Base-by-base conservation (phyloP, 37 sponge, comb jelly and placozoan genomes). In the Theonella swinhoei region DNA sequence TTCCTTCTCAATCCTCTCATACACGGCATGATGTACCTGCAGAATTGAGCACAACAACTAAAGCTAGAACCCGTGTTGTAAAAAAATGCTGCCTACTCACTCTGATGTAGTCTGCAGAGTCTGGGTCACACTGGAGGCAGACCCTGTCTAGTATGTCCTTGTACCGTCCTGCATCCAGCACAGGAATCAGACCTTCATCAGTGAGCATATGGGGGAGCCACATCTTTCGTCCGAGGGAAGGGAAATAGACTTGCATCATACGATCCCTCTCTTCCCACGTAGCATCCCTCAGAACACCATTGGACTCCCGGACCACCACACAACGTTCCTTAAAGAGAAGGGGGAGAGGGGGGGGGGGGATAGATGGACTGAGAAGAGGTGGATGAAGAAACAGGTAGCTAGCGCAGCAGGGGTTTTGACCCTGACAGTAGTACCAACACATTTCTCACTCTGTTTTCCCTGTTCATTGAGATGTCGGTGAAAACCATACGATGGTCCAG, bases 191-290 rank as follows among this genome's bases (percentile, higher is more conserved):
- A 30, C 74, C 42, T 8, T 89, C 47, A 0, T 37, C 64, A 22
- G 47, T 34, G 37, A 95, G 84, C 80, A 95, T 75, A 17, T 36
- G 34, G 1, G 96, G 96, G 38, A 93, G 72, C 35, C 58, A 35
- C 66, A 95, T 74, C 78, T 83, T 82, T 3, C 91, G 79, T 5
- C 96, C 96, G 0, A 62, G 40, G 59, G 28, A 65, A 7, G 94
- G 96, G 69, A 89, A 93, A 63, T 92, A 95, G 23, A 90, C 47
- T 64, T 89, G 90, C 20, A 72, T 80, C 94, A 95, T 78, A 0
- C 91, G 75, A 54, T 93, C 94, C 62, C 94, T 89, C 73, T 95
- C 96, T 23, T 77, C 77, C 91, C 94, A 93, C 4, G 72, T 90
- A n/a, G 96, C 94, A 33, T 92, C 72, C 38, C 94, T 75, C 0